Base-by-base conservation (phyloP, 2,888 invertebrate species). In the Sipunculus nudus region DNA sequence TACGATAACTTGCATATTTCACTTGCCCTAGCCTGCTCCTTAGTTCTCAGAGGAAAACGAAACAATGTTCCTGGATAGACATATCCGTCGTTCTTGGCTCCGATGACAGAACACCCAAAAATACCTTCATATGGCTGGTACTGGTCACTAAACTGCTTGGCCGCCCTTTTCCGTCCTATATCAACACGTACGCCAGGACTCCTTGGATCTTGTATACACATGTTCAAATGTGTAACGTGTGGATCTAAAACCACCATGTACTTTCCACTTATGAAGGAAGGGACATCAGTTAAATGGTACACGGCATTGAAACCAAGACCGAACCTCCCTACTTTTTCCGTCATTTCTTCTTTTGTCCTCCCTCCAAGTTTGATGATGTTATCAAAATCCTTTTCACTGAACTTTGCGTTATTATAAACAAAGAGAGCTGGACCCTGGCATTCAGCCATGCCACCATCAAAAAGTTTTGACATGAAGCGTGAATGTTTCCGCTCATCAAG, bases 251-350 rank as follows among this genome's bases (percentile, higher is more conserved):
- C 74, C 5, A 78, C 75, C 19, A 78, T 50, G 32, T 59, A 71
- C 29, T 73, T 56, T 3, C 74, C 60, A 32, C 76, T 77, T 5
- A 80, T 52, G 41, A 79, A 76, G 46, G 76, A 75, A 3, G 80
- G 80, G 4, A 78, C 76, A 69, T 80, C 80, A 6, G 79, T 79
- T 5, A 80, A 39, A 53, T 80, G 80, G 60, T 80, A 80, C 16
- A 81, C 79, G 5, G 78, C 72, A 59, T 78, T 78, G 68, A 80
- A 80, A 1, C 80, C 80, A 5, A 78, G 68, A 4, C 78, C 78
- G 71, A 78, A 78, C 55, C 59, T 72, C 19, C 78, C 78, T 48
- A 78, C 72, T 56, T 78, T 78, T 5, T 74, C 70, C 21, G 41
- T 41, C 25, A 73, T 63, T 3, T 53, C 53, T 56, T 72, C 62